Conservation (phyloP, 2,888 invertebrate species). For the Trichacis sp. region DNA sequence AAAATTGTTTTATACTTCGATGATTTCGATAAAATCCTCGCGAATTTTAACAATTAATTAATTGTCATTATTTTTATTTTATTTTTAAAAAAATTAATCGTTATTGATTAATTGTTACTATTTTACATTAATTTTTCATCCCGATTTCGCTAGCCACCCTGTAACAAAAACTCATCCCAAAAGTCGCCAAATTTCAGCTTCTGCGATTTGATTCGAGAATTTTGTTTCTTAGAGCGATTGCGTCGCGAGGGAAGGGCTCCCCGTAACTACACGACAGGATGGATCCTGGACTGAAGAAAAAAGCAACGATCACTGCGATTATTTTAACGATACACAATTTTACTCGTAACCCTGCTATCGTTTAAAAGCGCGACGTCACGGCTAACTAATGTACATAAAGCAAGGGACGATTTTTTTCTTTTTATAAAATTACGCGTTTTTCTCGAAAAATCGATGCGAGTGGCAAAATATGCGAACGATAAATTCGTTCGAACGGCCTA, state of each 20-base stretch:
- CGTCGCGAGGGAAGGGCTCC: slow-evolving; percentile 84
- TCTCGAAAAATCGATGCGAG: slow-evolving; percentile 14
- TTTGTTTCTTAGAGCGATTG: slow-evolving; percentile 77
- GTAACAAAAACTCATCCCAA: no score
- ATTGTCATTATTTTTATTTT: no score
- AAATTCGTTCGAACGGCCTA: slow-evolving; percentile 33
- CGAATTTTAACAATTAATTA: no score
- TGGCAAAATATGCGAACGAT: slow-evolving; percentile 30
- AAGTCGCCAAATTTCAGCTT: no score
- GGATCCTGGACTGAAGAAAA: slow-evolving; percentile 58
- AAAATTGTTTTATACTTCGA: no score
- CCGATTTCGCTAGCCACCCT: no score
- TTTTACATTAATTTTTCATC: no score
- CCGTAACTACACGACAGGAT: slow-evolving; percentile 86
- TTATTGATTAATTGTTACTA: no score
- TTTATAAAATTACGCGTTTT: neutral
- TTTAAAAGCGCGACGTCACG: slow-evolving; percentile 29
- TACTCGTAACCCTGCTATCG: slow-evolving; percentile 30
- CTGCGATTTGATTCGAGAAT: slow-evolving; percentile 18
- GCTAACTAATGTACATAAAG: slow-evolving; percentile 38
- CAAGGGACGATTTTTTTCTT: slow-evolving; percentile 10
- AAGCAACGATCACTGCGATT: slow-evolving; percentile 31
- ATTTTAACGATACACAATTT: slow-evolving; percentile 27
- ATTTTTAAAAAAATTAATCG: no score
- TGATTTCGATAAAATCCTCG: no score